phyloP scores from a whole-genome alignment of 2,888 invertebrate genomes.

The Hirtodrosophila alboralis region DNA sequence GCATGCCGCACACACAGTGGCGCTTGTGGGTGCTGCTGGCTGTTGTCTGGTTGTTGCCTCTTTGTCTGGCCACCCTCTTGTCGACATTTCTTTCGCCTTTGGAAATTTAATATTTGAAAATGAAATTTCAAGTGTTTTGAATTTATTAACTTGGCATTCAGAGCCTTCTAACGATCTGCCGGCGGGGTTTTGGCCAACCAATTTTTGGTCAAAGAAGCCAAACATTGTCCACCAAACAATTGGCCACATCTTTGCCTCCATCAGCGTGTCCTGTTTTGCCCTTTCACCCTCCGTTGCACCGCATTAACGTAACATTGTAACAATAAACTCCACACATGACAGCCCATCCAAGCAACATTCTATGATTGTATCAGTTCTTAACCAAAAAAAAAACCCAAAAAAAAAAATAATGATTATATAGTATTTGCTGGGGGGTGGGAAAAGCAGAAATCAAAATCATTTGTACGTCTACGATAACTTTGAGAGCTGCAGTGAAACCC shows the following conservation, averaged over 20 bases:
- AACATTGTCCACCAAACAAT: slow-evolving; percentile 44
- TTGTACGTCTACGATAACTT: slow-evolving; percentile 47
- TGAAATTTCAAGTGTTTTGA: slow-evolving; percentile 70
- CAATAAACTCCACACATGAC: slow-evolving; percentile 44
- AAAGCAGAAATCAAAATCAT: slow-evolving; percentile 45
- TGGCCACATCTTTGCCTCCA: slow-evolving; percentile 25
- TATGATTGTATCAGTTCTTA: slow-evolving; percentile 39
- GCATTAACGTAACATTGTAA: slow-evolving; percentile 59
- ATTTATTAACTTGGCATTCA: slow-evolving; percentile 61
- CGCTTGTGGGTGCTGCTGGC: slow-evolving; percentile 1
- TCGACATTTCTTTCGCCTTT: slow-evolving; percentile 32
- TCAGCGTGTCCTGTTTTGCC: neutral
- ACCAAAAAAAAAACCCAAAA: neutral
- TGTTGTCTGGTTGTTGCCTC: neutral
- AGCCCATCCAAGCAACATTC: slow-evolving; percentile 13
- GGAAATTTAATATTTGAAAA: slow-evolving; percentile 65
- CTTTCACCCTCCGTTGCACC: slow-evolving; percentile 40
- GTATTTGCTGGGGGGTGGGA: slow-evolving; percentile 24
- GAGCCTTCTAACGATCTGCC: slow-evolving; percentile 9
- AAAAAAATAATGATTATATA: slow-evolving; percentile 27
- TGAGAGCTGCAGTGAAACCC: slow-evolving; percentile 49
- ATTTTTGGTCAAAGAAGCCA: slow-evolving; percentile 51
- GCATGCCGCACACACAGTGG: slow-evolving; percentile 2
- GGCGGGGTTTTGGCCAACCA: slow-evolving; percentile 1
- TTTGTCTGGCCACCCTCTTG: slow-evolving; percentile 3